Evolutionary conservation across 2,888 invertebrate species (phyloP).

Genomic region (Rapana venosa): DNA sequence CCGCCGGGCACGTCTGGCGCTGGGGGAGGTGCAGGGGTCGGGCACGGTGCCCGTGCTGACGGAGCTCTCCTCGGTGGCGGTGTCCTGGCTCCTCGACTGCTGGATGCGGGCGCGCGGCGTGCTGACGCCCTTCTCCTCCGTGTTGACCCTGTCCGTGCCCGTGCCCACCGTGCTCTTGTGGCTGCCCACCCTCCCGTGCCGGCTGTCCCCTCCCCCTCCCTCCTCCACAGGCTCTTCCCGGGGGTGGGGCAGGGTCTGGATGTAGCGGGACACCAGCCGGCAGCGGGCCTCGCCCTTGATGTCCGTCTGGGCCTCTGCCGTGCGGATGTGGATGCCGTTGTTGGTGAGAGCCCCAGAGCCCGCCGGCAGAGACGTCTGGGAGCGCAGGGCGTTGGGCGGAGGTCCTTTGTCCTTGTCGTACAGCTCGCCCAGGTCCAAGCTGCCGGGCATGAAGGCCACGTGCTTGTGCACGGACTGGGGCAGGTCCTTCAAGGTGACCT

Average conservation of each 20-base stretch:
- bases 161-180: conserved; percentile 59
- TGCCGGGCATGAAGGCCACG: conserved; percentile 73
- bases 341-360: conserved; percentile 45
- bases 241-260: conserved; percentile 39
- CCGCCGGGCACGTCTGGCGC: conserved; percentile 52
- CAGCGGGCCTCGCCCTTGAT: background rate
- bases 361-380: conserved; percentile 47
- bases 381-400: conserved; percentile 39
- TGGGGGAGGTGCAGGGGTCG: conserved; percentile 48
- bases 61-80: conserved; percentile 53
- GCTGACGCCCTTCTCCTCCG: conserved; percentile 74
- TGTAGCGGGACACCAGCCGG: conserved; percentile 42
- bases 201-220: background rate
- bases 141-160: conserved; percentile 65
- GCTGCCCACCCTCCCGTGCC: background rate
- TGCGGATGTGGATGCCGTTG: conserved; percentile 47
- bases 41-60: conserved; percentile 37
- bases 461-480: conserved; percentile 74
- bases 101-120: conserved; percentile 68
- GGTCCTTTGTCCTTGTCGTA: conserved; percentile 72
- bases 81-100: conserved; percentile 55
- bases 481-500: conserved; percentile 71
- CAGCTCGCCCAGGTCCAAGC: conserved; percentile 73
- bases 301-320: conserved; percentile 47
- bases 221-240: conserved; percentile 49